Evolutionary conservation across 2,113 vertebrate species (phyloP).

Genomic region (Scomber scombrus): DNA sequence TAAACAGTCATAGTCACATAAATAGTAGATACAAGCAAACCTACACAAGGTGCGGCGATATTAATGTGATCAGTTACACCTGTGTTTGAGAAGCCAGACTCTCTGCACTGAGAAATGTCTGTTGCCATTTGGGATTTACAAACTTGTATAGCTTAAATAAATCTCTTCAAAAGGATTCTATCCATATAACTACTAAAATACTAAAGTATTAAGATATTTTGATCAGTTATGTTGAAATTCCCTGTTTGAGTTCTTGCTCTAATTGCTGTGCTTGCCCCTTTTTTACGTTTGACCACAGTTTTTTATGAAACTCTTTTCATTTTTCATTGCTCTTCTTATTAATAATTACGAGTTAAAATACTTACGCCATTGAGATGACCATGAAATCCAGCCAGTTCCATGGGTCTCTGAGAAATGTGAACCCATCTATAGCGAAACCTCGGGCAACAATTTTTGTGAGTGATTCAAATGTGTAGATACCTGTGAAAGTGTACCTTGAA

Average conservation of each 20-base stretch:
- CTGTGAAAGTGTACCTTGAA: constrained; percentile 96
- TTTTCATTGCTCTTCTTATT: not conserved
- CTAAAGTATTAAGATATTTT: not conserved
- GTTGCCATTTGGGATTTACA: not conserved
- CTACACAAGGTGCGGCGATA: too few relatives aligned
- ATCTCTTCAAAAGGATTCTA: too few relatives aligned
- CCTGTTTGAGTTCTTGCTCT: not conserved
- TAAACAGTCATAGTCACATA: too few relatives aligned
- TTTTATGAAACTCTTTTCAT: not conserved
- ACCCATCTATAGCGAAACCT: constrained; percentile 97
- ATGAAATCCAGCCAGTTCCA: constrained; percentile 99
- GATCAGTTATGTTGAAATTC: not conserved
- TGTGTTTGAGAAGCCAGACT: not conserved
- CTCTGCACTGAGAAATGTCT: not conserved
- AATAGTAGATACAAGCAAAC: too few relatives aligned
- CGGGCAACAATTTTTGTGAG: constrained; percentile 98
- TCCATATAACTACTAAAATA: too few relatives aligned
- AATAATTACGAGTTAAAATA: constrained; percentile 57
- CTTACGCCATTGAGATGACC: constrained; percentile 99
- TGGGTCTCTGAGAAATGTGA: constrained; percentile 96
- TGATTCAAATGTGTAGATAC: constrained; percentile 98
- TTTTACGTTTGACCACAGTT: not conserved
- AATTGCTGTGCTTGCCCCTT: not conserved
- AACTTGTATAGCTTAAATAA: not conserved
- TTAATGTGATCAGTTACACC: not conserved